Conservation (phyloP, 2,888 invertebrate genomes). For the Stegophylla sp. region DNA sequence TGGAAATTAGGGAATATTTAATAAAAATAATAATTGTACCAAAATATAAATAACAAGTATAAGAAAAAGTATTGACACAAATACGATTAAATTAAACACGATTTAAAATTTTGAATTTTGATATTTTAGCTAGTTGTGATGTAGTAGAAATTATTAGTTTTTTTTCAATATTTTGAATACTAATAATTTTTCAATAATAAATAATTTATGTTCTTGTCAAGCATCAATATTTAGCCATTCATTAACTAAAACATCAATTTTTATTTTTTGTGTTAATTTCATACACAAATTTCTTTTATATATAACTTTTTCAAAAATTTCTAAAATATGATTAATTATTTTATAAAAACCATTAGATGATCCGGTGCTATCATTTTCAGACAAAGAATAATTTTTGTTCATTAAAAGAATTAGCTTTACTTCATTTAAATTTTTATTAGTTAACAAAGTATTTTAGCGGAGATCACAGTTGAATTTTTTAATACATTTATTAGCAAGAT, state of each 20-base stretch:
- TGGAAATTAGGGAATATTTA: too few species aligned
- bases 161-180: too few species aligned
- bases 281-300: not conserved
- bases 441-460: constrained; percentile 22
- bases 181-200: too few species aligned
- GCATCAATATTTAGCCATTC: constrained; percentile 6
- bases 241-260: constrained; percentile 1
- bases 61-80: too few species aligned
- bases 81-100: too few species aligned
- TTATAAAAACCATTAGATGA: not conserved
- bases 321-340: constrained; percentile 8
- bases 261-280: constrained; percentile 10
- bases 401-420: constrained; percentile 24
- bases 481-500: too few species aligned
- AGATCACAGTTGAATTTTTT: not conserved
- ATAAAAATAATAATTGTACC: too few species aligned
- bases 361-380: constrained; percentile 4
- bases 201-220: too few species aligned
- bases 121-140: too few species aligned
- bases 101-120: too few species aligned
- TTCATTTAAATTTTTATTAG: constrained; percentile 25
- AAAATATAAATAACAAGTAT: too few species aligned
- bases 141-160: too few species aligned
- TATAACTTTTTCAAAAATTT: constrained; percentile 9
- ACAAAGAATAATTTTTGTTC: constrained; percentile 18